A percentile compares a stretch with the other conserved stretches of the same genome.
These are phyloP conservation scores for Sciaenops ocellatus DNA, from an alignment of 2,797 vertebrate genomes.

Conservation along the genomic window DNA sequence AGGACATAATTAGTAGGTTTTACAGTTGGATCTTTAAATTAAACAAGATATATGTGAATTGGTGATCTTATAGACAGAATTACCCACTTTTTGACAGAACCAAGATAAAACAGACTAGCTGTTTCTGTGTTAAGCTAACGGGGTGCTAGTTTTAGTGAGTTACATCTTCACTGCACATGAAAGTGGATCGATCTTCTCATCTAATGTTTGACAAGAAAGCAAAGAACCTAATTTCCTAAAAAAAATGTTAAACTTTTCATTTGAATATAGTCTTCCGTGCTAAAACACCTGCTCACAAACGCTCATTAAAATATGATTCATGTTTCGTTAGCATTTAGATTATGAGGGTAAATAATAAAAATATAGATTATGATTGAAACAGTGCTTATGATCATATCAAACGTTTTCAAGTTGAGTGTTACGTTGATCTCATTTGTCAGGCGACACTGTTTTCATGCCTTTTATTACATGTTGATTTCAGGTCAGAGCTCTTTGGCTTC, in stretches of 20 bases:
- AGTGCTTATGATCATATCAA: slow-evolving; percentile 4
- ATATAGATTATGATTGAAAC: not conserved
- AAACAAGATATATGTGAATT: too few relatives aligned
- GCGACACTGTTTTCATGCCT: slow-evolving; percentile 38
- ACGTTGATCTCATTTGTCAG: slow-evolving; percentile 7
- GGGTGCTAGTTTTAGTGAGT: too few relatives aligned
- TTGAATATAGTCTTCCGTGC: not conserved
- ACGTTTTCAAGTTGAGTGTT: slow-evolving; percentile 19
- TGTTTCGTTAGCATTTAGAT: not conserved
- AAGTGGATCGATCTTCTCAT: not conserved
- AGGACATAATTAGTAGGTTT: not conserved
- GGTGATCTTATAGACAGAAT: too few relatives aligned
- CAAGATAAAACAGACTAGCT: not conserved
- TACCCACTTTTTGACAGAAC: too few relatives aligned
- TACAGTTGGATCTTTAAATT: too few relatives aligned
- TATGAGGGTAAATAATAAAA: not conserved
- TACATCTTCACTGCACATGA: too few relatives aligned
- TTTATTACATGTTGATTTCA: slow-evolving; percentile 27
- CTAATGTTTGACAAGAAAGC: not conserved
- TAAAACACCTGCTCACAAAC: not conserved
- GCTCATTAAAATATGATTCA: not conserved
- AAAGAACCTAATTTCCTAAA: not conserved
- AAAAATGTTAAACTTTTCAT: not conserved
- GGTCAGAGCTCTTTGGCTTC: slow-evolving; percentile 26
- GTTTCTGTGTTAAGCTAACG: not conserved